Base-by-base conservation (phyloP, 2,888 invertebrate species). In the Ptychoptera albimana region DNA sequence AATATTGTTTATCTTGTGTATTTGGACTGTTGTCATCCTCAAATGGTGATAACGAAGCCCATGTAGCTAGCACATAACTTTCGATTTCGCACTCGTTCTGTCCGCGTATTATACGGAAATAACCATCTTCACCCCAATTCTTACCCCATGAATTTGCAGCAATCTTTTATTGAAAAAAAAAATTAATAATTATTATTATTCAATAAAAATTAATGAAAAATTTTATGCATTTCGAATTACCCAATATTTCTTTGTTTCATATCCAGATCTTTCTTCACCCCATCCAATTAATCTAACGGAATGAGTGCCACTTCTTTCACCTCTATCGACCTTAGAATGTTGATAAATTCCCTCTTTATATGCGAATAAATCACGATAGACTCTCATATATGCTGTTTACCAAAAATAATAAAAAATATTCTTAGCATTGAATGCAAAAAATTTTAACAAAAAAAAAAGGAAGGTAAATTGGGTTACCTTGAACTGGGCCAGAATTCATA, bases 71-170 rank as follows among this genome's bases (percentile, higher is more conserved):
- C 5, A 94, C 85, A 63, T 85, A 92, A 2, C 79, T 77, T 60
- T 96, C 94, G 57, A 96, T 92, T 51, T 81, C 82, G 56, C 88
- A 85, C 59, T 93, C 92, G 67, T 92, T 84, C 44, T 59, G 64
- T 37, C 94, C 94, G 46, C 85, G 77, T 6, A 73, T 64, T 54
- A 96, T 93, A 47, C 81, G 75, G 77, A 96, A 94, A 59, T 78
- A 83, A 1, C 96, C 96, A 49, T 77, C 69, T 60, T 94, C 92
- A 9, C 94, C 96, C 94, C 94, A 96, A 52, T 77, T 69, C 0
- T 64, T 57, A 8, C 96, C 94, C 96, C 96, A 96, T 31, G 91
- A 91, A 67, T 96, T 96, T 39, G 88, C 88, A 37, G 83, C 88
- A 57, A 86, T 72, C 93, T 94, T 69, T n/a, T n/a, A 5, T 14